phyloP scores from a whole-genome alignment of 2,797 vertebrate genomes.

The Melanotaenia nigrans region DNA sequence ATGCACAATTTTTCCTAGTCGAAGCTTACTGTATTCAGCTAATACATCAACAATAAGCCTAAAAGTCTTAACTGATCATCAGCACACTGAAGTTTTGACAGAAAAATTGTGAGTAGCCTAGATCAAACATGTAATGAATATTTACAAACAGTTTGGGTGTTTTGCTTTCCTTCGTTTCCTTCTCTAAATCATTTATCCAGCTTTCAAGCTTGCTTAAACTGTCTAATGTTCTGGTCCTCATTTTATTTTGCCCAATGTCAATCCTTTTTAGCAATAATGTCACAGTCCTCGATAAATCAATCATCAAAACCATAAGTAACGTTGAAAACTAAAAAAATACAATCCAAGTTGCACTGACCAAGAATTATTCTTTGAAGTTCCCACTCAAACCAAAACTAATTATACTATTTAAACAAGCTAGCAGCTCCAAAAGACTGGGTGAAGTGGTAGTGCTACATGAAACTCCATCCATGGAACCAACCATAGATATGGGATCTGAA shows the following conservation, averaged over 20 bases:
- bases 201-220: background rate
- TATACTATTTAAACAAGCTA: constrained; percentile 17
- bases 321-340: constrained; percentile 7
- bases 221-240: constrained; percentile 1
- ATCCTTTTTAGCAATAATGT: constrained; percentile 3
- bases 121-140: constrained; percentile 7
- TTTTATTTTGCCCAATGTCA: constrained; percentile 4
- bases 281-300: constrained; percentile 15
- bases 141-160: background rate
- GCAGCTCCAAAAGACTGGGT: background rate
- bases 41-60: background rate
- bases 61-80: background rate
- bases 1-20: background rate
- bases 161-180: constrained; percentile 3
- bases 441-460: background rate
- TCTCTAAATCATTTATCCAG: constrained; percentile 4
- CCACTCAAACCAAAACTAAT: constrained; percentile 23
- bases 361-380: constrained; percentile 10
- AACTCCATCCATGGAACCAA: background rate
- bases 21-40: background rate
- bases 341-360: constrained; percentile 1
- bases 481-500: background rate
- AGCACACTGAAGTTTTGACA: background rate
- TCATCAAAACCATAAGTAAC: constrained; percentile 9
- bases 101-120: background rate